These are phyloP conservation scores for Parazoanthus swiftii DNA, from an alignment of 92 coral and sea anemone species.

Conservation along the genomic window DNA sequence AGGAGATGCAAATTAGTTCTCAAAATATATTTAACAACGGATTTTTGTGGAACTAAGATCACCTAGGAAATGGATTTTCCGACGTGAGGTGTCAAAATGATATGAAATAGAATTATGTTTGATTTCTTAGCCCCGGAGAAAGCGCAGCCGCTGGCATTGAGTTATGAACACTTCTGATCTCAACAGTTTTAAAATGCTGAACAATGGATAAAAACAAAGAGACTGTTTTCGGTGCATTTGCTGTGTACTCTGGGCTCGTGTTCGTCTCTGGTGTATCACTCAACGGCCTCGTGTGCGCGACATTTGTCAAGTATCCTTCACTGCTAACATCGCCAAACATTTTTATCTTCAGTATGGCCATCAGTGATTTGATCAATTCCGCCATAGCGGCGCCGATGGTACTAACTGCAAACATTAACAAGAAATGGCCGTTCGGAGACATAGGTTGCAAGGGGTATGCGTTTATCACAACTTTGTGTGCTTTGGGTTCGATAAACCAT, in stretches of 20 bases:
- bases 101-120: too few relatives aligned
- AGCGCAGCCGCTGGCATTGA: too few relatives aligned
- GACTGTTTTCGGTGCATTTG: background rate
- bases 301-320: conserved; percentile 62
- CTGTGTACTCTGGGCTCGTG: background rate
- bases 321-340: conserved; percentile 77
- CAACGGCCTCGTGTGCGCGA: conserved; percentile 70
- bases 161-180: too few relatives aligned
- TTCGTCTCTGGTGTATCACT: background rate
- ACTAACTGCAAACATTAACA: conserved; percentile 47
- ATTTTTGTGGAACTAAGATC: too few relatives aligned
- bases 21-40: too few relatives aligned
- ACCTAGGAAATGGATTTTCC: too few relatives aligned
- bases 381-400: conserved; percentile 58
- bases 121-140: too few relatives aligned
- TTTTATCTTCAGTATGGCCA: conserved; percentile 70
- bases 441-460: conserved; percentile 61
- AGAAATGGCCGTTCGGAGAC: conserved; percentile 49
- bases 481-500: conserved; percentile 64
- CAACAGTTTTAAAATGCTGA: too few relatives aligned
- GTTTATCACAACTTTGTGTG: conserved; percentile 59
- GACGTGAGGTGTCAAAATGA: too few relatives aligned
- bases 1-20: too few relatives aligned
- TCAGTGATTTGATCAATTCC: conserved; percentile 68
- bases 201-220: background rate